Percentiles rank a stretch among this genome's conserved stretches.
Evolutionary conservation across 2,797 vertebrate species (phyloP).

Genomic region (Spatula versicolor): DNA sequence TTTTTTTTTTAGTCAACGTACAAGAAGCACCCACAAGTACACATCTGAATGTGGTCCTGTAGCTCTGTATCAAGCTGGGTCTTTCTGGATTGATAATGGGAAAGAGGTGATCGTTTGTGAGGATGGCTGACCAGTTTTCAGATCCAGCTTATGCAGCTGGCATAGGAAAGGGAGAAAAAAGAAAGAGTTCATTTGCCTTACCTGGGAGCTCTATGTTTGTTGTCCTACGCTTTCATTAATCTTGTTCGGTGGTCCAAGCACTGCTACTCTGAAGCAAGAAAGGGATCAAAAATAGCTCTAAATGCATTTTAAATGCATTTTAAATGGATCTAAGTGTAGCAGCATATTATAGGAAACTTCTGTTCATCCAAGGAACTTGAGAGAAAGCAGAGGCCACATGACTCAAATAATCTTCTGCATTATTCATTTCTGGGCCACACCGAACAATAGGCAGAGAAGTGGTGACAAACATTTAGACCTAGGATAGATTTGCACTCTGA

Average conservation of each 20-base stretch:
- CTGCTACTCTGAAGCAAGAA: not conserved
- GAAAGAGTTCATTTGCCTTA: not conserved
- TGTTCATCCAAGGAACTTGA: not conserved
- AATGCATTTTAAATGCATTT: not conserved
- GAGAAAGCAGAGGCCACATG: not conserved
- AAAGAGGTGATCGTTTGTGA: not conserved
- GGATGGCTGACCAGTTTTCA: fast-evolving
- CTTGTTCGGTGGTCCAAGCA: not conserved
- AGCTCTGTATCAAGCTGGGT: not conserved
- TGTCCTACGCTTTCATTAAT: not conserved
- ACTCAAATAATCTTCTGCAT: not conserved
- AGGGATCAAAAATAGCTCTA: not conserved
- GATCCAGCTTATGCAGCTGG: not conserved
- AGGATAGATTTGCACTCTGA: not conserved
- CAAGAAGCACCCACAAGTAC: not conserved
- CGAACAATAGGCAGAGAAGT: not conserved
- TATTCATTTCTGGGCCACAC: not conserved
- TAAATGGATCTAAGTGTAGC: not conserved
- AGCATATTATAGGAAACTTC: not conserved
- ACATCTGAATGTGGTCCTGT: not conserved
- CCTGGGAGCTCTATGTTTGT: not conserved
- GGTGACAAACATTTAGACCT: not conserved
- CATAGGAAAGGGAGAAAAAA: not conserved
- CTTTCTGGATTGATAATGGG: not conserved
- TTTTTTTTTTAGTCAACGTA: not conserved